phyloP scores from a whole-genome alignment of 2,797 vertebrate species.

The Poeciliopsis turneri region DNA sequence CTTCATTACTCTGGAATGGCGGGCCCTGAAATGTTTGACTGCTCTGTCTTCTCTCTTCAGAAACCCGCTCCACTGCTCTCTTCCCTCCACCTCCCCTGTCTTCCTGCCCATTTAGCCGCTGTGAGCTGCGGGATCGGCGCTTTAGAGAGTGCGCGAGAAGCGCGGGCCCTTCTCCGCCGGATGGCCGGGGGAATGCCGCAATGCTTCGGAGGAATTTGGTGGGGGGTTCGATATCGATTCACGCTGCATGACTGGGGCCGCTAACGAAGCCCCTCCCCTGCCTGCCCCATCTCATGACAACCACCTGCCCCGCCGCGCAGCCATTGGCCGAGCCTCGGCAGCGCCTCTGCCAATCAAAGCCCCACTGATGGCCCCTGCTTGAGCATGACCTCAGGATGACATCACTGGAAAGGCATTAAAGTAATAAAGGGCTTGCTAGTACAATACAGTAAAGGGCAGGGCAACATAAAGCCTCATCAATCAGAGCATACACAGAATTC shows the following conservation, averaged over 20 bases:
- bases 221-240: conserved; percentile 73
- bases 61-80: conserved; percentile 21
- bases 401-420: conserved; percentile 77
- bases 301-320: conserved; percentile 54
- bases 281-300: conserved; percentile 73
- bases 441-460: conserved; percentile 79
- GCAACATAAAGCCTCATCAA: conserved; percentile 71
- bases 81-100: conserved; percentile 7
- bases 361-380: conserved; percentile 57
- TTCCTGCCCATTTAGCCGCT: conserved; percentile 65
- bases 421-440: conserved; percentile 75
- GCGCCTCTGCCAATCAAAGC: conserved; percentile 77
- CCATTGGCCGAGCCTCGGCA: conserved; percentile 63
- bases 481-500: conserved; percentile 57
- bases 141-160: conserved; percentile 60
- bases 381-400: conserved; percentile 79
- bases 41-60: conserved; percentile 78
- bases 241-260: conserved; percentile 55
- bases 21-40: conserved; percentile 97
- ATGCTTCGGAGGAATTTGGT: conserved; percentile 37
- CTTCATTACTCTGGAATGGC: conserved; percentile 98
- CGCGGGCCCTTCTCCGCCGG: conserved; percentile 52
- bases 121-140: conserved; percentile 69
- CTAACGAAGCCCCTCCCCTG: conserved; percentile 73
- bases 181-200: conserved; percentile 57